A percentile compares a stretch with the other conserved stretches of the same genome.
Evolutionary conservation across 64 coral and sea anemone species (phyloP).

Genomic region (Acropora tenuis): DNA sequence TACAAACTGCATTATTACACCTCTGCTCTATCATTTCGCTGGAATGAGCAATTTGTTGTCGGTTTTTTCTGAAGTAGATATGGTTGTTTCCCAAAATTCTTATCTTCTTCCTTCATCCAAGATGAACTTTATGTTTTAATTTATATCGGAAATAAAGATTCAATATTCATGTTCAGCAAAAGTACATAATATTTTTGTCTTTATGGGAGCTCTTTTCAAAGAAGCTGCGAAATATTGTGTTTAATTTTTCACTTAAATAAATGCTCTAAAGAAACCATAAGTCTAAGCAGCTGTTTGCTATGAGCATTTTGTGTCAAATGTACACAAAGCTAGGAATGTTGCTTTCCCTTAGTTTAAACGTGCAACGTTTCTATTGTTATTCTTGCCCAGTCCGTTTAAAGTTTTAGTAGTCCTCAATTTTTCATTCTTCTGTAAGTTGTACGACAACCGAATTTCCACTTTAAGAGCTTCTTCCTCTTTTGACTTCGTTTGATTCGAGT

Average conservation of each 20-base stretch:
- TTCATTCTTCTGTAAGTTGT: background rate
- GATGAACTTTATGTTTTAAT: background rate
- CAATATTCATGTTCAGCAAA: background rate
- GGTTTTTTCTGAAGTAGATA: no score
- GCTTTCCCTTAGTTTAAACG: background rate
- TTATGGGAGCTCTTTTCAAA: background rate
- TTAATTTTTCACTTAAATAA: background rate
- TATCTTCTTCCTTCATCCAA: background rate
- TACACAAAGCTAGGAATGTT: background rate
- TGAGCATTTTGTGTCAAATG: background rate
- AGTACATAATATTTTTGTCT: conserved; percentile 25
- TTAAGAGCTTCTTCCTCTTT: background rate
- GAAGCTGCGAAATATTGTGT: background rate
- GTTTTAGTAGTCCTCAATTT: background rate
- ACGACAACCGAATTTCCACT: background rate
- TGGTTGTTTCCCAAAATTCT: no score
- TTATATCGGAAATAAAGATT: background rate
- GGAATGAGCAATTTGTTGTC: no score
- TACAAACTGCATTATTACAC: no score
- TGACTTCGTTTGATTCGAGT: background rate
- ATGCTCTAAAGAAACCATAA: background rate
- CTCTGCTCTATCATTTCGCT: no score
- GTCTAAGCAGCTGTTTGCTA: background rate
- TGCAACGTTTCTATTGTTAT: no score
- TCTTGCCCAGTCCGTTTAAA: background rate